These are phyloP conservation scores for Bibio marci DNA, from an alignment of 2,888 invertebrate species.

Conservation along the genomic window DNA sequence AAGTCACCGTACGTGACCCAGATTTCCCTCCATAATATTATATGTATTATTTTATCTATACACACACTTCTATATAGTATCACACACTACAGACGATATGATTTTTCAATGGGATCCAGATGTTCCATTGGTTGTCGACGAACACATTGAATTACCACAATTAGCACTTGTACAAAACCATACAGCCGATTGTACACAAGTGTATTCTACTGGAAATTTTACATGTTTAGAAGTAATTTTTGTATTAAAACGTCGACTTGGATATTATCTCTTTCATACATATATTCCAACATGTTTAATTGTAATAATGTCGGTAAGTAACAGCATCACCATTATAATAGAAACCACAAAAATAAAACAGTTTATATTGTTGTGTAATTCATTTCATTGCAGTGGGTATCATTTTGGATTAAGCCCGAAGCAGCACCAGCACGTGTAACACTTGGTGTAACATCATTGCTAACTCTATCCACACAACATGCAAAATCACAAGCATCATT, in stretches of 20 bases:
- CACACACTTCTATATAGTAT: conserved; percentile 39
- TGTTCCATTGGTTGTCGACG: conserved; percentile 74
- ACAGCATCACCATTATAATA: background rate
- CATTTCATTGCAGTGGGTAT: conserved; percentile 54
- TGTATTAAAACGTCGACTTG: conserved; percentile 70
- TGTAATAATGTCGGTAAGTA: conserved; percentile 79
- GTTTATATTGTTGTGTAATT: too few relatives aligned
- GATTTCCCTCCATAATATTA: too few relatives aligned
- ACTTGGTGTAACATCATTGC: conserved; percentile 74
- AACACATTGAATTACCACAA: conserved; percentile 80
- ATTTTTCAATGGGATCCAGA: conserved; percentile 88
- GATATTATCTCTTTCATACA: conserved; percentile 85
- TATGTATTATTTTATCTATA: background rate
- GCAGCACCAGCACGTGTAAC: conserved; percentile 87
- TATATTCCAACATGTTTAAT: conserved; percentile 88
- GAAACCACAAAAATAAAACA: too few relatives aligned
- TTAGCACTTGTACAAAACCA: conserved; percentile 68
- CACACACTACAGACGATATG: conserved; percentile 86
- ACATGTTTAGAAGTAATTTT: conserved; percentile 84
- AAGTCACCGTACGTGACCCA: too few relatives aligned
- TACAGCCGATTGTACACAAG: conserved; percentile 81
- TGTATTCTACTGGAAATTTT: conserved; percentile 85
- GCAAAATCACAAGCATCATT: conserved; percentile 86
- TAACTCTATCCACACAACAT: conserved; percentile 81
- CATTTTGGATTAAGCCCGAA: conserved; percentile 87